Evolutionary conservation across 2,113 vertebrate species (phyloP), one percentile per base, ranked within the genome.

Genomic region (Zapornia atra): DNA sequence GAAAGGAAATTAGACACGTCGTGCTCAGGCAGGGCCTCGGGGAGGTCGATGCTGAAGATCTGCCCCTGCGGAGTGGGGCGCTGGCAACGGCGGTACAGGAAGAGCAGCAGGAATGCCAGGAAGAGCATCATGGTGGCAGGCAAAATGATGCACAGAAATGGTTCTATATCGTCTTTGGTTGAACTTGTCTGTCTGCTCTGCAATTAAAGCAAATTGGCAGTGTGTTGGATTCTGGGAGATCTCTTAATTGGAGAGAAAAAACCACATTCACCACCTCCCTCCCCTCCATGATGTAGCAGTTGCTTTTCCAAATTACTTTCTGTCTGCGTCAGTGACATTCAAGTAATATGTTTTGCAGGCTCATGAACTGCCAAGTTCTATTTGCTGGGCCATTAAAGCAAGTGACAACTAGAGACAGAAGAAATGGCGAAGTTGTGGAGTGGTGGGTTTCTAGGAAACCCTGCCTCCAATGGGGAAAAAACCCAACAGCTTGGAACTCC

Each of bases 91-190:
- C 95, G 97, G 95, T 98, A 98, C 14, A 98, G 88, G 92, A 99
- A 96, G 8, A 98, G 98, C 64, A 97, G 94, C 96, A 98, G 91
- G 79, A 99, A 97, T 92, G 98, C 98, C 97, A 99, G 94, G 77
- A 99, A 98, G 59, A 99, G 98, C 97, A 99, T 93, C 34, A 98
- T 92, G 61, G 98, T 97, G 42, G 98, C 84, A 4, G 98, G 98
- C 16, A 99, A 91, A 42, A 98, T 96, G 85, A 99, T 97, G 92
- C 98, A 99, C 75, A 99, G 96, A 86, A 98, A 97, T 17, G 99
- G 97, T 72, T 99, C 98, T 10, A 94, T 93, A 34, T 98, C 98
- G 0, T 98, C 97, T 92, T 97, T 98, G 44, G 97, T 96, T 15
- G 98, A 96, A 28, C 97, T 98, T 11, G 96, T 29, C 98, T 97